A percentile compares a stretch with the other conserved stretches of the same genome.
Conservation (phyloP, 2,113 vertebrate species). For the Pitta sordida region DNA sequence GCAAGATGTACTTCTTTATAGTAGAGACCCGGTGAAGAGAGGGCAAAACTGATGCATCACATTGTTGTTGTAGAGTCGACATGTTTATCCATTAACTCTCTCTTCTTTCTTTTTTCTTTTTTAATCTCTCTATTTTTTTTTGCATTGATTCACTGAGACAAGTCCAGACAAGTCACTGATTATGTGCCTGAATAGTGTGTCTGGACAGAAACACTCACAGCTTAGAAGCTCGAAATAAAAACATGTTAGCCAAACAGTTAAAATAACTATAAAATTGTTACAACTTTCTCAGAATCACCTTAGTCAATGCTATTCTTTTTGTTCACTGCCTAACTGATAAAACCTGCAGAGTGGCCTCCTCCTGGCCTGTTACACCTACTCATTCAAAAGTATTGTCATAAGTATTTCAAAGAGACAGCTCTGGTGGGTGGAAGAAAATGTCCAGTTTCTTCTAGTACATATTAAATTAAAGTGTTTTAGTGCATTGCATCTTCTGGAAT, state of each 20-base stretch:
- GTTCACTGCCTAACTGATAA: neutral
- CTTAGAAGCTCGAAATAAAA: neutral
- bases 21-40: neutral
- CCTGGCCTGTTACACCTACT: neutral
- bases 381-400: accelerated
- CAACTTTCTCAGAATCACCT: neutral
- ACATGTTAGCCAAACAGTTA: neutral
- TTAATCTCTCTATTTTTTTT: no score
- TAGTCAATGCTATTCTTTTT: neutral
- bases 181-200: neutral
- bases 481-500: neutral
- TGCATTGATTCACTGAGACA: neutral
- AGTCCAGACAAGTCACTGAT: neutral
- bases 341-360: neutral
- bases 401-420: neutral
- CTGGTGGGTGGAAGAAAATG: neutral
- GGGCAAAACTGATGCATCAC: neutral
- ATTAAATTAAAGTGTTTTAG: neutral
- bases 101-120: no score
- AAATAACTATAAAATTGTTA: neutral
- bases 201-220: neutral
- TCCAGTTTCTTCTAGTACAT: neutral
- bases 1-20: neutral
- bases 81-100: neutral
- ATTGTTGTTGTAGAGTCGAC: neutral